These are phyloP conservation scores for Aix galericulata DNA, from an alignment of 2,113 vertebrate genomes.

Conservation along the genomic window DNA sequence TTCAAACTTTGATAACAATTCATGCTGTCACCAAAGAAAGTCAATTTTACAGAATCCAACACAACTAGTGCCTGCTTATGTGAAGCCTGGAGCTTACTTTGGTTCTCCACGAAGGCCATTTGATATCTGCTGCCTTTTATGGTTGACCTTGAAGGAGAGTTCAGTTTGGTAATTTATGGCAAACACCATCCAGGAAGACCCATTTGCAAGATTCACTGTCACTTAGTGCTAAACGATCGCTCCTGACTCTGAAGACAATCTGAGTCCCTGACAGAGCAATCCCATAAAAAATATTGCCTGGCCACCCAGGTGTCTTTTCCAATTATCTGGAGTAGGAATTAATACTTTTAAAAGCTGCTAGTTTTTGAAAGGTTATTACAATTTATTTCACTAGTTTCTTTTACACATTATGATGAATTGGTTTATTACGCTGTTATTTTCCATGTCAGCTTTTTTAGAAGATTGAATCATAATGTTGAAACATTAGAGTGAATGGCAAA, in stretches of 20 bases:
- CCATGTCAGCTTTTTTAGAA: conserved; percentile 82
- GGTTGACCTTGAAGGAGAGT: conserved; percentile 85
- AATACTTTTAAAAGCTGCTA: conserved; percentile 92
- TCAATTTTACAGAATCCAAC: conserved; percentile 69
- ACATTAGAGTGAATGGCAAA: conserved; percentile 78
- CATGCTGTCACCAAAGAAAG: conserved; percentile 70
- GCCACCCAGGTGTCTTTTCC: conserved; percentile 86
- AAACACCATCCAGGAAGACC: conserved; percentile 84
- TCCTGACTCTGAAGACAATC: conserved; percentile 87
- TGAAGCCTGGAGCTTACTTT: conserved; percentile 44
- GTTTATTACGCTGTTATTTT: conserved; percentile 83
- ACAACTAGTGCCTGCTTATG: conserved; percentile 51
- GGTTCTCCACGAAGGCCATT: conserved; percentile 61
- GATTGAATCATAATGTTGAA: conserved; percentile 80
- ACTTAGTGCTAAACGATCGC: conserved; percentile 84
- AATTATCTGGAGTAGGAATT: conserved; percentile 92
- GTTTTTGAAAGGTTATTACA: conserved; percentile 90
- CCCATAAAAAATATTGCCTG: conserved; percentile 87
- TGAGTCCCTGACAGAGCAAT: conserved; percentile 85
- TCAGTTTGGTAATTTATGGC: conserved; percentile 87
- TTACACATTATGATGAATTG: conserved; percentile 83
- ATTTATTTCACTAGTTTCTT: conserved; percentile 83
- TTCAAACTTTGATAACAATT: conserved; percentile 73
- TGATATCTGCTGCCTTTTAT: conserved; percentile 78
- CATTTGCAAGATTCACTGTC: conserved; percentile 93